Evolutionary conservation across 2,888 invertebrate species (phyloP).

Genomic region (Hydriomena furcata): DNA sequence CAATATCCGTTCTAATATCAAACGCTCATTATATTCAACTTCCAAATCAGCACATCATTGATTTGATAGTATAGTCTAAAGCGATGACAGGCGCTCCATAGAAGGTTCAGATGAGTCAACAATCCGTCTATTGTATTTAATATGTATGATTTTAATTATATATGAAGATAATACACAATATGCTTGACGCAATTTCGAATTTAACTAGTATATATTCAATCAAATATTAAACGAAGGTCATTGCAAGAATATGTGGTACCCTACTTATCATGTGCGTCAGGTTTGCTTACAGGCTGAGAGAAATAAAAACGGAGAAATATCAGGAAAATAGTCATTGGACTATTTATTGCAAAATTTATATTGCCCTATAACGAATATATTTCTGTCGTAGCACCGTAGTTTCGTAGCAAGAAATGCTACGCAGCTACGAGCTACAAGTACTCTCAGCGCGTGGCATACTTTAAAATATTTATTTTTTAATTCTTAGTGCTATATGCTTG

Average conservation of each 20-base stretch:
- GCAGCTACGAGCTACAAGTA: conserved; percentile 17
- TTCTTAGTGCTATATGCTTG: not conserved
- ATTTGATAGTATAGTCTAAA: conserved; percentile 19
- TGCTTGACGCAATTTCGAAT: too few species aligned
- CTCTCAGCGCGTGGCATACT: not conserved
- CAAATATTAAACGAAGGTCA: not conserved
- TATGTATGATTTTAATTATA: not conserved
- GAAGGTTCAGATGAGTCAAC: conserved; percentile 18
- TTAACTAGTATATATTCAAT: too few species aligned
- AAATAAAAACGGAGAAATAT: too few species aligned
- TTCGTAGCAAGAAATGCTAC: conserved; percentile 13
- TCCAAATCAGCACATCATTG: conserved; percentile 12
- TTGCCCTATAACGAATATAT: too few species aligned
- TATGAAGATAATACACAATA: not conserved
- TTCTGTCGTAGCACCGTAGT: not conserved
- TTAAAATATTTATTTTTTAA: not conserved
- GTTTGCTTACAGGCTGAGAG: too few species aligned
- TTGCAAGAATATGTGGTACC: too few species aligned
- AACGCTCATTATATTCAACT: conserved; percentile 5
- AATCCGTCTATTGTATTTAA: conserved; percentile 10
- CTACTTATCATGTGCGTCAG: too few species aligned
- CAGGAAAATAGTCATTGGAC: too few species aligned
- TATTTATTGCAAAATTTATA: too few species aligned
- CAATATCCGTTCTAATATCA: not conserved
- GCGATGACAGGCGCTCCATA: conserved; percentile 18